These are phyloP conservation scores for Hyalella azteca DNA, from an alignment of 2,888 invertebrate genomes.

Conservation along the genomic window DNA sequence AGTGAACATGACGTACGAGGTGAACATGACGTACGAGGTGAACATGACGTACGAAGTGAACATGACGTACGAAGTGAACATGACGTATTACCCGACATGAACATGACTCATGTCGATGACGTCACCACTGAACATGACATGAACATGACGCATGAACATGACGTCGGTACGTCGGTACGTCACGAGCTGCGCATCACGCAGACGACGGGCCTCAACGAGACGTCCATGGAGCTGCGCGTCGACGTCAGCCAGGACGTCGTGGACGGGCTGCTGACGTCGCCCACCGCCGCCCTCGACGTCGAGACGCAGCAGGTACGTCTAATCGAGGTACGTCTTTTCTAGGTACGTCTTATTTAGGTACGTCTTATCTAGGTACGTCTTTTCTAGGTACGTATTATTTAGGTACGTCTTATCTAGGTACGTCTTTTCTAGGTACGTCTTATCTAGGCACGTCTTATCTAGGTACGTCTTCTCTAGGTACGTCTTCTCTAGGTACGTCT, in stretches of 20 bases:
- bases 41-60: neutral
- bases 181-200: conserved; percentile 46
- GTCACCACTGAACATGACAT: neutral
- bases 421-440: neutral
- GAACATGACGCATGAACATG: neutral
- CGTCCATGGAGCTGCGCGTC: conserved; percentile 41
- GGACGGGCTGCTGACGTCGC: conserved; percentile 39
- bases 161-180: neutral
- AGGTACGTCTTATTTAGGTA: neutral
- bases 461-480: neutral
- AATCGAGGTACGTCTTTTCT: neutral
- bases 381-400: neutral
- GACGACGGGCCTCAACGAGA: conserved; percentile 45
- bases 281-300: conserved; percentile 40
- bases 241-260: conserved; percentile 42
- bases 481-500: neutral
- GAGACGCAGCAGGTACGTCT: conserved; percentile 6
- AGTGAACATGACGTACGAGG: neutral
- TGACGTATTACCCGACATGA: neutral
- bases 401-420: neutral
- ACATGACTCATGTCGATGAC: neutral
- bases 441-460: neutral
- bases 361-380: neutral
- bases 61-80: neutral
- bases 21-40: neutral